These are phyloP conservation scores for Selene dorsalis DNA, from an alignment of 2,797 vertebrate genomes.

Conservation along the genomic window DNA sequence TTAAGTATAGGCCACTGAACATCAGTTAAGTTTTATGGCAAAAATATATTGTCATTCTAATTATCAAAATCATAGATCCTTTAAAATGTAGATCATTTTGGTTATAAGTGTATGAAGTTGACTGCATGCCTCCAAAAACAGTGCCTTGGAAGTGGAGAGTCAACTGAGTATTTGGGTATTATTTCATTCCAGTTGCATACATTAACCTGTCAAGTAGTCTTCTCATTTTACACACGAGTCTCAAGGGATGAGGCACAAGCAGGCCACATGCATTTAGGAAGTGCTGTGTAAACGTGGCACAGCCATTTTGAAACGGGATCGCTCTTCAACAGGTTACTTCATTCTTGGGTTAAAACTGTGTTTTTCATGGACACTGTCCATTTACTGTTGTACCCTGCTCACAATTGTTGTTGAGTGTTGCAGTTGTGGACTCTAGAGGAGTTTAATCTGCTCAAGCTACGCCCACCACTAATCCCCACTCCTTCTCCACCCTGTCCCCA, in stretches of 20 bases:
- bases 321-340: slow-evolving; percentile 62
- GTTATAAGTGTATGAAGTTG: slow-evolving; percentile 27
- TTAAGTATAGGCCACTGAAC: no score
- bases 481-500: slow-evolving; percentile 37
- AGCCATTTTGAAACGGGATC: slow-evolving; percentile 67
- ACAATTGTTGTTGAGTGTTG: slow-evolving; percentile 31
- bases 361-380: slow-evolving; percentile 42
- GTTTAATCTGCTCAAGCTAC: slow-evolving; percentile 34
- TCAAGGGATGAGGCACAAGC: slow-evolving; percentile 71
- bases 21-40: neutral
- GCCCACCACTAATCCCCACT: slow-evolving; percentile 34
- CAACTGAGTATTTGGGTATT: slow-evolving; percentile 78
- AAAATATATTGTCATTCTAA: no score
- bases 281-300: slow-evolving; percentile 67
- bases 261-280: slow-evolving; percentile 77
- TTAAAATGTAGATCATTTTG: neutral
- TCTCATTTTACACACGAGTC: slow-evolving; percentile 82
- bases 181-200: slow-evolving; percentile 85
- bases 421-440: slow-evolving; percentile 4
- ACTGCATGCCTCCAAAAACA: slow-evolving; percentile 24
- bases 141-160: slow-evolving; percentile 53
- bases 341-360: slow-evolving; percentile 55
- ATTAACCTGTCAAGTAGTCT: slow-evolving; percentile 84
- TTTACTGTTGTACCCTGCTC: slow-evolving; percentile 28
- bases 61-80: no score